A percentile compares a stretch with the other conserved stretches of the same genome.
Evolutionary conservation across 2,888 invertebrate genomes (phyloP).

Genomic region (Drosophila falleni): DNA sequence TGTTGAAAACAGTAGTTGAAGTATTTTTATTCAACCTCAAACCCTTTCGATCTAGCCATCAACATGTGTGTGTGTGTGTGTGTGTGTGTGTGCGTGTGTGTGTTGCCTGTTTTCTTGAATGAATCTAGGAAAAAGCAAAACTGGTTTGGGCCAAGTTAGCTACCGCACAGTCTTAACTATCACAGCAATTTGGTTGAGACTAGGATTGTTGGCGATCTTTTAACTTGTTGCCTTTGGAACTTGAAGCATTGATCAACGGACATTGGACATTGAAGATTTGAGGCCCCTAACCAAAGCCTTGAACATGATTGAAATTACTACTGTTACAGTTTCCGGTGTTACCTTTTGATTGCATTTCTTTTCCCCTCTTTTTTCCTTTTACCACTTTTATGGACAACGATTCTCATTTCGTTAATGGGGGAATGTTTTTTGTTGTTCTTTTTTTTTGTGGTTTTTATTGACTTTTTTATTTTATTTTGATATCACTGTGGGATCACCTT

Average conservation of each 20-base stretch:
- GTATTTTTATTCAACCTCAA: conserved; percentile 61
- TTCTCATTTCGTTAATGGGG: conserved; percentile 55
- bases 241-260: conserved; percentile 20
- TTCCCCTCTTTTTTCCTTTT: conserved; percentile 20
- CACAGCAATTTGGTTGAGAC: conserved; percentile 45
- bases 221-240: conserved; percentile 3
- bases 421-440: background rate
- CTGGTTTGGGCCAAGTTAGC: conserved; percentile 64
- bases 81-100: conserved; percentile 27
- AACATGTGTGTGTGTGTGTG: background rate
- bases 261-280: conserved; percentile 14
- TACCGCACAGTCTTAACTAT: conserved; percentile 55
- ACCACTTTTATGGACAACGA: conserved; percentile 52
- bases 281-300: conserved; percentile 48
- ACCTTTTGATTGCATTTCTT: conserved; percentile 63
- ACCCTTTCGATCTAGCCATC: conserved; percentile 40
- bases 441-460: conserved; percentile 51
- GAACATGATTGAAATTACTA: conserved; percentile 73
- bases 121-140: conserved; percentile 71
- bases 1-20: conserved; percentile 82
- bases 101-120: conserved; percentile 77
- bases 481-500: conserved; percentile 33
- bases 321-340: conserved; percentile 78
- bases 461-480: conserved; percentile 8
- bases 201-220: conserved; percentile 68